Evolutionary conservation across 1,140 invertebrate genomes (phyloP), one percentile per base, ranked within the genome.

Genomic region (Metopolophium dirhodum): DNA sequence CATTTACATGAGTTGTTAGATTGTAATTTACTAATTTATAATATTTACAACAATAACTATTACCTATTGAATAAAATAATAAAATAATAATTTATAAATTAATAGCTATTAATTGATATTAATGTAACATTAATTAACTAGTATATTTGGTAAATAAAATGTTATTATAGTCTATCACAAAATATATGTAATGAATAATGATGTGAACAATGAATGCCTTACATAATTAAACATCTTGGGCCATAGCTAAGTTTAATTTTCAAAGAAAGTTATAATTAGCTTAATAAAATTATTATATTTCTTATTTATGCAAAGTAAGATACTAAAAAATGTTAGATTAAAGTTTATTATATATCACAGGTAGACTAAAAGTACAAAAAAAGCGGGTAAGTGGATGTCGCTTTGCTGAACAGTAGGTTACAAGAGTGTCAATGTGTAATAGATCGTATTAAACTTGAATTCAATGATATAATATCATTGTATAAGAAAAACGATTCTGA

Each of bases 261-360:
- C 6, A n/a, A 77, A 20, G 14, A n/a, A n/a, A n/a, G 30, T 77
- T n/a, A 77, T 35, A n/a, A n/a, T n/a, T n/a, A 20, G n/a, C 30
- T 77, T n/a, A 77, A n/a, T 77, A 77, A n/a, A 77, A 77, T 77
- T 35, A n/a, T n/a, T n/a, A 77, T 77, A n/a, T 77, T 77, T 77
- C n/a, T 7, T n/a, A 77, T 77, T 77, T n/a, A n/a, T 77, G 18
- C 3, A 18, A 4, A 18, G 0, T 77, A 77, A 77, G n/a, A 7
- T 77, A n/a, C 30, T 18, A 68, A 68, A 68, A 30, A 68, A 14
- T 14, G 30, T n/a, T 77, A 7, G 14, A 35, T 77, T 77, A 77
- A 68, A 61, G 11, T 68, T 68, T 0, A 68, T 68, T 68, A 68
- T 68, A 14, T 68, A 68, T 68, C 11, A 68, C 2, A 37, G n/a